Conservation (phyloP, 2,113 vertebrate genomes). For the Heloderma charlesbogerti region DNA sequence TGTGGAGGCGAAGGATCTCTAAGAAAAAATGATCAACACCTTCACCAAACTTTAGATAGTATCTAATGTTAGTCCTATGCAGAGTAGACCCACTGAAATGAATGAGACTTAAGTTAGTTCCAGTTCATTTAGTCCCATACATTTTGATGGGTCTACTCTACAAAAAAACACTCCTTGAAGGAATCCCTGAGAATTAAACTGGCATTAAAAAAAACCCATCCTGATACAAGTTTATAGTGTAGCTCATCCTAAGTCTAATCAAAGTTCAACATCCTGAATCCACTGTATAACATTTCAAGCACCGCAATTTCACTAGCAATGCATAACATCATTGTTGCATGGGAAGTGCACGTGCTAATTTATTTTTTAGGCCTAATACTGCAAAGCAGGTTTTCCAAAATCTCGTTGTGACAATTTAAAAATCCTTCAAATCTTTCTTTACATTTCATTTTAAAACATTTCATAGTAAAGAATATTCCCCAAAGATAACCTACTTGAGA, state of each 20-base stretch:
- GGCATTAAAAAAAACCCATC: no score
- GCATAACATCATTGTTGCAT: background rate
- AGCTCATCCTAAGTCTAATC: background rate
- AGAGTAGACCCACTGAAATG: no score
- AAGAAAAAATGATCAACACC: background rate
- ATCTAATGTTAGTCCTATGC: no score
- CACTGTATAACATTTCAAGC: background rate
- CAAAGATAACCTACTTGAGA: constrained; percentile 63
- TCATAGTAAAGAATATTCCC: constrained; percentile 59
- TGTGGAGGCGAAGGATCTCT: background rate
- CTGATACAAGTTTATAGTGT: background rate
- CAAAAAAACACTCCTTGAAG: background rate
- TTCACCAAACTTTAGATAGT: background rate
- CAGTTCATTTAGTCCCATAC: no score
- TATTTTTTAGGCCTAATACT: background rate
- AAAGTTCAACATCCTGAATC: background rate
- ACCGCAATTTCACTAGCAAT: background rate
- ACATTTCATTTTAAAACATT: constrained; percentile 51
- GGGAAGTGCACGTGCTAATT: background rate
- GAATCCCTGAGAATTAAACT: background rate
- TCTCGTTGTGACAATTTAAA: background rate
- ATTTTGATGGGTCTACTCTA: no score
- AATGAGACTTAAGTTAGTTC: no score
- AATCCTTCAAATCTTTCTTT: background rate
- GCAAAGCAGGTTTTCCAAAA: background rate